Evolutionary conservation across 2,113 vertebrate species (phyloP).

Genomic region (Octodon degus): DNA sequence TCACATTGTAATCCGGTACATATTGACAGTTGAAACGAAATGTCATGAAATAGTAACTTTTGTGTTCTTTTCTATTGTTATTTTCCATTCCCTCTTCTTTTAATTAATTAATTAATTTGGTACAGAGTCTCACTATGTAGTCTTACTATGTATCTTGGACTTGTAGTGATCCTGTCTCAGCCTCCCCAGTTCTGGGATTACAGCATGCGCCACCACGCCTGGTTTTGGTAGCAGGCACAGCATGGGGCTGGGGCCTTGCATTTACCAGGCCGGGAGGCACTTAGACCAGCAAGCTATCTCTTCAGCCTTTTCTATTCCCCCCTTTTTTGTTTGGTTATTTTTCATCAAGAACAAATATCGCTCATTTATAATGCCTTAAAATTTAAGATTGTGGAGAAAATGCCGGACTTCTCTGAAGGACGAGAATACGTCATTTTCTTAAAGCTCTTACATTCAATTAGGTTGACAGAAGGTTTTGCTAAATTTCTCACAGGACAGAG

Average conservation of each 20-base stretch:
- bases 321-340: background rate
- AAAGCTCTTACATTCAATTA: background rate
- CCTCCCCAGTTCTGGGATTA: too few relatives aligned
- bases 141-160: too few relatives aligned
- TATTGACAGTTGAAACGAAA: background rate
- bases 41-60: background rate
- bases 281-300: too few relatives aligned
- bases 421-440: background rate
- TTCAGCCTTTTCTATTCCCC: too few relatives aligned
- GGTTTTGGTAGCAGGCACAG: too few relatives aligned
- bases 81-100: background rate
- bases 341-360: background rate
- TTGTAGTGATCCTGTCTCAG: too few relatives aligned
- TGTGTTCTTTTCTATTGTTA: too few relatives aligned
- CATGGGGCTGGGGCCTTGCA: too few relatives aligned
- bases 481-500: background rate
- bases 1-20: background rate
- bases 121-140: too few relatives aligned
- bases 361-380: background rate
- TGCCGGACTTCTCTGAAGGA: background rate
- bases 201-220: too few relatives aligned
- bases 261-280: too few relatives aligned
- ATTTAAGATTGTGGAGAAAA: background rate
- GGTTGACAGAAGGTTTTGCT: background rate
- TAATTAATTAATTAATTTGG: too few relatives aligned